Conservation (phyloP, 2,113 vertebrate genomes). For the Synodontis membranacea region DNA sequence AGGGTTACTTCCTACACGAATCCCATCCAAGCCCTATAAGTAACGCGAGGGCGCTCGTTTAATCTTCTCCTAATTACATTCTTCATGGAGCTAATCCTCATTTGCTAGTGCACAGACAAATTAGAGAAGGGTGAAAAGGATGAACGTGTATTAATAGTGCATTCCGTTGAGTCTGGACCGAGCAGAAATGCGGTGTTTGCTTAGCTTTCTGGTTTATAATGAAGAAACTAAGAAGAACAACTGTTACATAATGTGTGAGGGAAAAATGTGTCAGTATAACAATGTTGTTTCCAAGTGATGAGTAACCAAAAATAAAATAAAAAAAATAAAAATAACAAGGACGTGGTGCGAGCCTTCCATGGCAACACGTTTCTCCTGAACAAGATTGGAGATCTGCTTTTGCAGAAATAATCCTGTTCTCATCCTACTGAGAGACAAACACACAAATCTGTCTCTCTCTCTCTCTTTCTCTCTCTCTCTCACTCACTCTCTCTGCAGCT, state of each 20-base stretch:
- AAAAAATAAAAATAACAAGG: too few species aligned
- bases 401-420: neutral
- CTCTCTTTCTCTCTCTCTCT: slow-evolving; percentile 11
- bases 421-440: neutral
- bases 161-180: neutral
- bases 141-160: neutral
- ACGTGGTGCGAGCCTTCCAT: slow-evolving; percentile 43
- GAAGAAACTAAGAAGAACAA: neutral
- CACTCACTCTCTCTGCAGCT: neutral
- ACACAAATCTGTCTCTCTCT: neutral
- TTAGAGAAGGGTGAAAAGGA: slow-evolving; percentile 7
- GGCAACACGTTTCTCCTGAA: slow-evolving; percentile 40
- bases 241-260: slow-evolving; percentile 29
- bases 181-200: neutral
- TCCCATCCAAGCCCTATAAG: neutral
- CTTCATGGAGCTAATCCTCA: neutral
- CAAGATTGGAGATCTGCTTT: slow-evolving; percentile 15
- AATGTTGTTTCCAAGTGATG: slow-evolving; percentile 40
- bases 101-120: slow-evolving; percentile 8
- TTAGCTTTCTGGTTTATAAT: slow-evolving; percentile 2
- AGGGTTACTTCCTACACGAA: neutral
- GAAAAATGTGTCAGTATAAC: slow-evolving; percentile 26
- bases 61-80: slow-evolving; percentile 14
- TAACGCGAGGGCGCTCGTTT: neutral
- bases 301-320: slow-evolving; percentile 41